Base-by-base conservation (phyloP, 2,797 vertebrate species). In the Halcyon badia region DNA sequence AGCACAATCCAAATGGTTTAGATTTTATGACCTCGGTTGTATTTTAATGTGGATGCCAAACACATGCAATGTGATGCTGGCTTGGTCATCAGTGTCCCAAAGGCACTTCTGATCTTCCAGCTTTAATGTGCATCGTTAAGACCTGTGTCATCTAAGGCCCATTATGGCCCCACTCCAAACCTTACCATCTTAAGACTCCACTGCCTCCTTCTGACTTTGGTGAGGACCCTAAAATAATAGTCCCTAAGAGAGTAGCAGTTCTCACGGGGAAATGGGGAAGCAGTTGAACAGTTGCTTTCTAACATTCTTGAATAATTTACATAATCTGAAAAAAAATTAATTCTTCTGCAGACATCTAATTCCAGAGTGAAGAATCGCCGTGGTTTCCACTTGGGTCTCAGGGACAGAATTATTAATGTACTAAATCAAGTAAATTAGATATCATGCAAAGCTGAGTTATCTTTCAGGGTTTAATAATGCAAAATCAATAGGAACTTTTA, bases 401-500 rank as follows among this genome's bases (percentile, higher is more conserved):
- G 49, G 60, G 73, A 82, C 35, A 78, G 70, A 94, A 87, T 95
- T 88, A 91, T 90, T 90, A 89, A 54, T 8, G 0, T 52, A 77
- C 58, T 95, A 93, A 95, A 96, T 95, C 89, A 94, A 66, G 62
- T 76, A 82, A 90, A 94, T 87, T 70, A 60, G 58, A 49, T 64
- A 84, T 79, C 62, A 49, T 87, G 62, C 44, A 91, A 91, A 93
- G 73, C 42, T 81, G 44, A 21, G 66, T 93, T 84, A 68, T 95
- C 94, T 94, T 91, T 93, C 95, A 90, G 72, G 19, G 42, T 90
- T 90, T 88, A 94, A 87, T 70, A 93, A 91, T 89, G 77, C 52
- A 82, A 93, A 97, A 95, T 95, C 91, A 93, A 91, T 97, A 89
- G 51, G 88, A 91, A 31, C 80, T 82, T 93, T 94, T 95, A 72